These are phyloP conservation scores for Basileuterus tristriatus DNA, from an alignment of 2,797 vertebrate species.

Conservation along the genomic window DNA sequence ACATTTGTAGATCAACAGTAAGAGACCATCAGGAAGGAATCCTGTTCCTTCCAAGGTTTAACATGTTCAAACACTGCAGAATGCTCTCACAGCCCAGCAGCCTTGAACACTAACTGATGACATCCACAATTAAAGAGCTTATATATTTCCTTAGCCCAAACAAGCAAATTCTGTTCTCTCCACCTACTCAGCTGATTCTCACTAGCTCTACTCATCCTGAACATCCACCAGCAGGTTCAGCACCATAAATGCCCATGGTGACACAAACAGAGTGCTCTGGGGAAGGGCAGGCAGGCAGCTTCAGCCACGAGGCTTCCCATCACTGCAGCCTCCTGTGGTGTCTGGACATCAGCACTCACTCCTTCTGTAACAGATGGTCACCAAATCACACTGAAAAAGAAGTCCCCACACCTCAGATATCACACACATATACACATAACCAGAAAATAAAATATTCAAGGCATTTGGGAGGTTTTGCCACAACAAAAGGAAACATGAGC, in stretches of 20 bases:
- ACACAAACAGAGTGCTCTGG: background rate
- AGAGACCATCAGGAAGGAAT: constrained; percentile 20
- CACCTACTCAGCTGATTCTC: background rate
- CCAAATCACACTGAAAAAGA: background rate
- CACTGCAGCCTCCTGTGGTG: background rate
- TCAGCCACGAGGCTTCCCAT: background rate
- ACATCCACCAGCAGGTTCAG: background rate
- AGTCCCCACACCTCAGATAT: background rate
- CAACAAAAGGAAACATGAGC: background rate
- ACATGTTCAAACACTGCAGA: background rate
- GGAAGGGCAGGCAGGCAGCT: background rate
- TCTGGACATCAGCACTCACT: background rate
- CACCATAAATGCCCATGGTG: background rate
- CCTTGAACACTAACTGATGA: background rate
- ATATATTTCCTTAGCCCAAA: background rate
- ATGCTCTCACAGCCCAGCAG: background rate
- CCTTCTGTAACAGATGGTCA: background rate
- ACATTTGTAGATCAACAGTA: background rate
- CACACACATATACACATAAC: background rate
- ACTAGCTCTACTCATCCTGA: background rate
- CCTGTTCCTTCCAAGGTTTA: background rate
- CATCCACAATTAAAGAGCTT: background rate
- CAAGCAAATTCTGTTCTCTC: background rate
- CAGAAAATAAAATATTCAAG: background rate
- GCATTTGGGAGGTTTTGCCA: background rate